Evolutionary conservation across 2,888 invertebrate species (phyloP).

Genomic region (Didymodactylos carnosus): DNA sequence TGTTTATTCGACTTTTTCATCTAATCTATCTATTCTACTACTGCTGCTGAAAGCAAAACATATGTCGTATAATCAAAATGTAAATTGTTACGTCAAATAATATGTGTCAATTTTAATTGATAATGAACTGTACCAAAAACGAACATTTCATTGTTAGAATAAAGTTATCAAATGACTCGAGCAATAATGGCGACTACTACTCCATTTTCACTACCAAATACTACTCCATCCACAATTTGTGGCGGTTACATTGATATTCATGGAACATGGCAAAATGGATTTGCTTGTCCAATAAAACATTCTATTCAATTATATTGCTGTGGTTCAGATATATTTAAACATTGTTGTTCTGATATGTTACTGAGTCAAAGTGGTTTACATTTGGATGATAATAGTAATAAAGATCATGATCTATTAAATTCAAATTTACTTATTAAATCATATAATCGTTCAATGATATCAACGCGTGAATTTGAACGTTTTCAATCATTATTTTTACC

Average conservation of each 20-base stretch:
- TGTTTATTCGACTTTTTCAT: no score
- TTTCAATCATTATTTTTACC: background rate
- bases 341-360: background rate
- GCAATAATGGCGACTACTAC: no score
- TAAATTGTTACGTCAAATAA: no score
- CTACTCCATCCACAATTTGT: background rate
- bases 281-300: background rate
- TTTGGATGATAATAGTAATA: background rate
- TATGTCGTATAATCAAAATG: no score
- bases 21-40: no score
- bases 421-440: background rate
- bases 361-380: no score
- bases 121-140: no score
- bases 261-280: background rate
- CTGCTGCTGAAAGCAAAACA: no score
- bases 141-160: no score
- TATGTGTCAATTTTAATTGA: no score
- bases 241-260: background rate
- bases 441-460: background rate
- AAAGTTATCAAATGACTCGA: no score
- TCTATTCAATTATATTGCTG: background rate
- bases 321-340: background rate
- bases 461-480: background rate
- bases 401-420: background rate
- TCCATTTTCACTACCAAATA: no score